Evolutionary conservation across 2,888 invertebrate genomes (phyloP).

Genomic region (Elegia similella): DNA sequence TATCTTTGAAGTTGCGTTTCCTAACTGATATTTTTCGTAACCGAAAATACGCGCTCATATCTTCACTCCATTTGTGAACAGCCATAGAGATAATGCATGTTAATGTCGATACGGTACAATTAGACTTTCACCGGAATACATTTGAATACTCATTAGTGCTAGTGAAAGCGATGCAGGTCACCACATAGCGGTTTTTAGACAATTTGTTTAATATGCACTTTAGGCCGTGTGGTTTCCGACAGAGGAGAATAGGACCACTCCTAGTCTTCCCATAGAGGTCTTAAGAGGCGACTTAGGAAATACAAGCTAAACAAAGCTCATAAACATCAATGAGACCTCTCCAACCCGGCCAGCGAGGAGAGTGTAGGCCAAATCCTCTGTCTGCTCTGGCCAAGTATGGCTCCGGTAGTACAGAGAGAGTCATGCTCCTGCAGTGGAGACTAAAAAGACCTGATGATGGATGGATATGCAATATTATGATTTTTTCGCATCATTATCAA

Average conservation of each 20-base stretch:
- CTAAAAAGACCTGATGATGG: no score
- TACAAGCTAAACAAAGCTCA: no score
- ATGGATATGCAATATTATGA: no score
- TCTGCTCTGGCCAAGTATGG: no score
- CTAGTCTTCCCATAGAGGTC: not conserved
- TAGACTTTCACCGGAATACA: slow-evolving; percentile 19
- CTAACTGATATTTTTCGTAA: not conserved
- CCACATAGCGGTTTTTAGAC: slow-evolving; percentile 3
- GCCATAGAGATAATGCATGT: slow-evolving; percentile 1
- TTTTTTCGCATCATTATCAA: no score
- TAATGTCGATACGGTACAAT: not conserved
- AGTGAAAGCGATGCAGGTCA: slow-evolving; percentile 17
- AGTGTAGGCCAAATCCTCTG: no score
- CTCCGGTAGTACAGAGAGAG: no score
- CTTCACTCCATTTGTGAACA: not conserved
- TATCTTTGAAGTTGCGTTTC: not conserved
- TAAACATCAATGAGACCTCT: no score
- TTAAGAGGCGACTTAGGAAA: no score
- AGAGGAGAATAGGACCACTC: no score
- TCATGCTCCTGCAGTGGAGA: no score
- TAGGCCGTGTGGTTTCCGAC: not conserved
- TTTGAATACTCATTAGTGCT: slow-evolving; percentile 11
- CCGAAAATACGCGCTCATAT: not conserved
- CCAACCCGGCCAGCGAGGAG: no score
- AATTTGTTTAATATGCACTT: not conserved